phyloP scores from a whole-genome alignment of 2,797 vertebrate species.

The Ammospiza maritima region DNA sequence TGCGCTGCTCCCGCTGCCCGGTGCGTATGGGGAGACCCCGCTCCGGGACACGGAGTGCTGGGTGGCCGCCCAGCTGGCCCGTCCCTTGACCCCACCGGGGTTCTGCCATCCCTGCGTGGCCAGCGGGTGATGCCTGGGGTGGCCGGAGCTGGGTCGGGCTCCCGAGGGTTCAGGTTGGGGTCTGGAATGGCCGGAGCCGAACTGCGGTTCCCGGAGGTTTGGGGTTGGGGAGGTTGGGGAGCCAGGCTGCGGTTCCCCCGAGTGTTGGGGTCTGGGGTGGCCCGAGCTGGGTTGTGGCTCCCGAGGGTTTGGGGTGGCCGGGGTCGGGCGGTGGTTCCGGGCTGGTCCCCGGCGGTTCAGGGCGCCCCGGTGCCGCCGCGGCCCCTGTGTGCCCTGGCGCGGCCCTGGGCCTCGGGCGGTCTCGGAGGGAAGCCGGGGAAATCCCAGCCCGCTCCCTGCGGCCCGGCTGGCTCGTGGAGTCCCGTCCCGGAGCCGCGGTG shows the following conservation, averaged over 20 bases:
- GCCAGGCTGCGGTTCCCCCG: background rate
- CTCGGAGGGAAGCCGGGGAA: background rate
- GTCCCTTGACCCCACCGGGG: background rate
- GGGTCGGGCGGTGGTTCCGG: background rate
- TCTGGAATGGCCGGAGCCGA: background rate
- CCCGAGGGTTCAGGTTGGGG: background rate
- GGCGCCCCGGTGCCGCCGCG: background rate
- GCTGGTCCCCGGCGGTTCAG: background rate
- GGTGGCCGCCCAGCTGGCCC: fast-evolving
- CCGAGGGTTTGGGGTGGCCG: background rate
- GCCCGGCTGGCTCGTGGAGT: fast-evolving
- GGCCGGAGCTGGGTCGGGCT: background rate
- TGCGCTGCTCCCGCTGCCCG: fast-evolving
- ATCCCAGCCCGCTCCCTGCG: fast-evolving
- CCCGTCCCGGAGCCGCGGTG: fast-evolving
- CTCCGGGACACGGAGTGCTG: fast-evolving
- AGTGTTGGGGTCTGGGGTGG: fast-evolving
- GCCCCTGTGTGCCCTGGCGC: background rate
- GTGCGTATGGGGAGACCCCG: background rate
- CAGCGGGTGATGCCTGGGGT: fast-evolving
- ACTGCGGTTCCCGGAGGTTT: background rate
- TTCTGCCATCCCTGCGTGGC: background rate
- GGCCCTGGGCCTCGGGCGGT: background rate
- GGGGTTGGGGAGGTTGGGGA: background rate
- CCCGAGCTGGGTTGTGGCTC: background rate